Conservation (phyloP, 2,113 vertebrate species). For the Cephalopterus ornatus region DNA sequence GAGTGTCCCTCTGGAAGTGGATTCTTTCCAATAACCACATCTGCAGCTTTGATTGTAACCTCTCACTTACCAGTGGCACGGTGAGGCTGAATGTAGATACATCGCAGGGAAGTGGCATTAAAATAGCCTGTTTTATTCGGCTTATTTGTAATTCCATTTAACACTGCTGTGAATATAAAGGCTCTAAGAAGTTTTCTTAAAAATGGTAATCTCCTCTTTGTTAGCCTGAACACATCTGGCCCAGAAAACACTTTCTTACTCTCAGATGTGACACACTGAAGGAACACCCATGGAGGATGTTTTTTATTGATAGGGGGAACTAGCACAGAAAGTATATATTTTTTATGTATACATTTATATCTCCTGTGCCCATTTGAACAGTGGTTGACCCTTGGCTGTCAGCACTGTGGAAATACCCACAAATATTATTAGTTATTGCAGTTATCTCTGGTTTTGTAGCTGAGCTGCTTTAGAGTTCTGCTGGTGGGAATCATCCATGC, state of each 20-base stretch:
- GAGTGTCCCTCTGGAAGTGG: not conserved
- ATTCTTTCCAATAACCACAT: not conserved
- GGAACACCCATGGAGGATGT: not conserved
- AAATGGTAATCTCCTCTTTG: not conserved
- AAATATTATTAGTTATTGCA: not conserved
- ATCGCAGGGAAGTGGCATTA: not conserved
- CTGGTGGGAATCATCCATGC: not conserved
- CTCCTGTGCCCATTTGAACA: not conserved
- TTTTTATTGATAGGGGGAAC: not conserved
- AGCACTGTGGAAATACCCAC: not conserved
- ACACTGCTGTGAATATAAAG: not conserved
- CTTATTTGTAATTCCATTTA: not conserved
- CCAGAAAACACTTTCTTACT: not conserved
- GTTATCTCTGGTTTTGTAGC: not conserved
- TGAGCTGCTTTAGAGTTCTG: not conserved
- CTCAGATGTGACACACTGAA: not conserved
- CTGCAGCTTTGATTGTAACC: not conserved
- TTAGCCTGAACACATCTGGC: not conserved
- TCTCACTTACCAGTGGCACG: not conserved
- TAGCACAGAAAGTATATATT: not conserved
- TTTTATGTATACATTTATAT: not conserved
- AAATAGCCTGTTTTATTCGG: not conserved
- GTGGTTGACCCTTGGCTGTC: not conserved
- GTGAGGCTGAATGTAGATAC: constrained; percentile 9
- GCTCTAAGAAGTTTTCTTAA: not conserved